A percentile compares a stretch with the other conserved stretches of the same genome.
Evolutionary conservation across 2,113 vertebrate species (phyloP).

Genomic region (Meleagris gallopavo): DNA sequence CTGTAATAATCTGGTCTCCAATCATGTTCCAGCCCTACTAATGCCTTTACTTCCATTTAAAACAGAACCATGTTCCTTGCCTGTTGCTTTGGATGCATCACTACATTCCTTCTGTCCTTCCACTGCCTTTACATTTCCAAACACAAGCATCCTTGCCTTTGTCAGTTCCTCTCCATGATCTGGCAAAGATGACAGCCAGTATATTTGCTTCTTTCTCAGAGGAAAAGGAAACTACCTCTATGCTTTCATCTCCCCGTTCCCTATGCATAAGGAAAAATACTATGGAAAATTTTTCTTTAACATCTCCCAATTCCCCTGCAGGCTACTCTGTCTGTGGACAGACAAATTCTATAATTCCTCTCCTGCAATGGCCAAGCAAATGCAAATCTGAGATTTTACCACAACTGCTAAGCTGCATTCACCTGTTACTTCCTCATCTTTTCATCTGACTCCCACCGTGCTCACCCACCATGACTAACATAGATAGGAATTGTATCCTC

Average conservation of each 20-base stretch:
- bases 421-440: not conserved
- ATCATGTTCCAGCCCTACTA: not conserved
- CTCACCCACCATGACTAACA: not conserved
- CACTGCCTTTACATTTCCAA: not conserved
- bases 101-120: not conserved
- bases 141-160: not conserved
- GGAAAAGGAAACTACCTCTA: not conserved
- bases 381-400: not conserved
- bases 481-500: not conserved
- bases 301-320: not conserved
- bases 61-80: not conserved
- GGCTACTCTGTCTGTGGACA: not conserved
- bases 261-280: not conserved
- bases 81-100: not conserved
- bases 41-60: conserved; percentile 1
- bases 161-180: not conserved
- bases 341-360: not conserved
- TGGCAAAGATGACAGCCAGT: not conserved
- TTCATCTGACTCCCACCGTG: not conserved
- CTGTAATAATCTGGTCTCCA: conserved; percentile 17
- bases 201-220: not conserved
- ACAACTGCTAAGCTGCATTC: not conserved
- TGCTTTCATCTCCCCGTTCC: not conserved
- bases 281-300: not conserved
- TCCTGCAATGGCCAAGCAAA: not conserved